Evolutionary conservation across 2,113 vertebrate genomes (phyloP).

Genomic region (Brachyhypopomus occidentalis): DNA sequence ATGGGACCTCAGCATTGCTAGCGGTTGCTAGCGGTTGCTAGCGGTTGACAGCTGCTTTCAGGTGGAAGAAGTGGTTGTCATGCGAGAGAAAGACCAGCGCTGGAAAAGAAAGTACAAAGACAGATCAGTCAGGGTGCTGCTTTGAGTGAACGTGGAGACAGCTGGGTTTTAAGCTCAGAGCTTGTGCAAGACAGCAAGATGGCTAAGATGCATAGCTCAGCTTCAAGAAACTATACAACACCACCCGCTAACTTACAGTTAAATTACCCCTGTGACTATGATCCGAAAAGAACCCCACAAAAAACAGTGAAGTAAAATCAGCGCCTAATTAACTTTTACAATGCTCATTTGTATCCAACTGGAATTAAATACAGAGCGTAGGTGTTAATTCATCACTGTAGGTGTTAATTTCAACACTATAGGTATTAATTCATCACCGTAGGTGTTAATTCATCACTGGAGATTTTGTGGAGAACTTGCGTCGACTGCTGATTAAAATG

Average conservation of each 20-base stretch:
- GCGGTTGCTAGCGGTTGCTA: too few relatives aligned
- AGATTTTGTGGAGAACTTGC: too few relatives aligned
- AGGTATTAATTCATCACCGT: too few relatives aligned
- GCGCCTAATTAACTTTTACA: too few relatives aligned
- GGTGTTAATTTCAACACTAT: too few relatives aligned
- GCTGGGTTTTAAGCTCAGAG: not conserved
- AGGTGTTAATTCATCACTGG: too few relatives aligned
- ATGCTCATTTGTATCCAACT: too few relatives aligned
- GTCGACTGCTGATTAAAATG: not conserved
- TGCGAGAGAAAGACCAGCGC: not conserved
- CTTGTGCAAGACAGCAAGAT: not conserved
- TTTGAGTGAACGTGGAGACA: not conserved
- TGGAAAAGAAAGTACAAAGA: not conserved
- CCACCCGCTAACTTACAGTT: not conserved
- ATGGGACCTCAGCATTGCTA: not conserved
- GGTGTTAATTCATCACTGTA: too few relatives aligned
- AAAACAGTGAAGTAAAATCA: too few relatives aligned
- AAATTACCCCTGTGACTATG: not conserved
- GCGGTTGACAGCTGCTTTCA: not conserved
- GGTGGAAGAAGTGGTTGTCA: not conserved
- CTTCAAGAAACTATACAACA: not conserved
- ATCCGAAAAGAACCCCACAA: not conserved
- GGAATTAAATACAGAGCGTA: too few relatives aligned
- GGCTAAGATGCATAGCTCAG: not conserved
- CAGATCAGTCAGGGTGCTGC: not conserved